Evolutionary conservation across 2,797 vertebrate species (phyloP).

Genomic region (Corythornis leucogaster): DNA sequence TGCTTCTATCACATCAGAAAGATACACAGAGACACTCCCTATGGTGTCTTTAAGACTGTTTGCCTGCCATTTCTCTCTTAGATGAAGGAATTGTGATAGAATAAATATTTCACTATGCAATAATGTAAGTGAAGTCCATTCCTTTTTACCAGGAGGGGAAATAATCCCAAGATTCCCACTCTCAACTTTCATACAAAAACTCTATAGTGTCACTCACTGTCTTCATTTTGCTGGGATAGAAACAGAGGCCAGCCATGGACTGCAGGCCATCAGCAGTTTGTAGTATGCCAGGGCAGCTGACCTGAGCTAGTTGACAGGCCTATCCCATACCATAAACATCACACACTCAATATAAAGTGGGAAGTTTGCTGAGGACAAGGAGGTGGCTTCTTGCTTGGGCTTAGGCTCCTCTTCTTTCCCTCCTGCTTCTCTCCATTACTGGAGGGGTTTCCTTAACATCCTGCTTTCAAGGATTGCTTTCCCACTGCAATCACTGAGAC

Average conservation of each 20-base stretch:
- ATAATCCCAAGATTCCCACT: background rate
- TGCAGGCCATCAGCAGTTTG: background rate
- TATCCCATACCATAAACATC: background rate
- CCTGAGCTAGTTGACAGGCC: background rate
- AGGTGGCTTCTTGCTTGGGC: background rate
- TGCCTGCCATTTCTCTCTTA: conserved; percentile 46
- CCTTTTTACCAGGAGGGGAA: background rate
- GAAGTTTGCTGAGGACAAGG: too few relatives aligned
- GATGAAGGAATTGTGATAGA: conserved; percentile 20
- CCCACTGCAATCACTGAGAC: background rate
- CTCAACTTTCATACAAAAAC: background rate
- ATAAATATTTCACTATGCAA: conserved; percentile 19
- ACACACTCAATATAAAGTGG: background rate
- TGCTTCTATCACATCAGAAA: conserved; percentile 52
- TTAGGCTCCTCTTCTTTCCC: background rate
- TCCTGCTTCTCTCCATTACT: background rate
- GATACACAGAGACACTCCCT: conserved; percentile 19
- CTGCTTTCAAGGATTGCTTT: background rate
- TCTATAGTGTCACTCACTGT: background rate
- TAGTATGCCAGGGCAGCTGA: background rate
- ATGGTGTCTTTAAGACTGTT: conserved; percentile 48
- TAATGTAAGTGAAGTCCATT: conserved; percentile 10
- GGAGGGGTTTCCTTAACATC: background rate
- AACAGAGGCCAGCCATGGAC: background rate
- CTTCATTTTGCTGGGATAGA: background rate